Base-by-base conservation (phyloP, 2,888 invertebrate genomes). In the Notodonta ziczac region DNA sequence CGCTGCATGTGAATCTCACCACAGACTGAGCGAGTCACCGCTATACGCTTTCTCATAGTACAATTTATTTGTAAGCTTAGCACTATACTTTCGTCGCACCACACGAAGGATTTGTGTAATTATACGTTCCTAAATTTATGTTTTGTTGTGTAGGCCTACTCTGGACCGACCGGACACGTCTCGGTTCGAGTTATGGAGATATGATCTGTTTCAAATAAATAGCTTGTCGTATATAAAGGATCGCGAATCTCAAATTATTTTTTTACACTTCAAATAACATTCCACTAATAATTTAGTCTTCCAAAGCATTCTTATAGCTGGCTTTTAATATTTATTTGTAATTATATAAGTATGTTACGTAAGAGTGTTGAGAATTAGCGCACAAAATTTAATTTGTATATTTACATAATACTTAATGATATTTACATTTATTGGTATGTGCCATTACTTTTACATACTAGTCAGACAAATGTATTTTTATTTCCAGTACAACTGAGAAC, bases 41-140 rank as follows among this genome's bases (percentile, higher is more conserved):
- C 81, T 83, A 81, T 82, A 83, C 86, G 86, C 86, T 86, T 85
- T 82, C 76, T 81, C 67, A 85, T 79, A 82, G 85, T 86, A 86
- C 85, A 86, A 86, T 81, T 85, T 77, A 77, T 82, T 83, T 81
- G 53, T 85, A 85, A 85, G 81, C 81, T 76, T 81, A 72, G 76
- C 81, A 77, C 78, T 76, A 73, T 67, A 69, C 58, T 66, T 70
- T 57, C 58, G 55, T 64, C 48, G 76, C 77, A 77, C 76, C 58
- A 78, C 82, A 82, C 79, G 72, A 73, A 62, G 69, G 77, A 80
- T 77, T 78, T 77, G 74, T 81, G 69, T 66, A 65, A 67, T 64
- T 68, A 72, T 75, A 73, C 57, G 78, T 77, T 81, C 72, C 72
- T 79, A 75, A 72, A 73, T 59, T 7, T 42, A 65, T 16, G 65